A percentile compares a stretch with the other conserved stretches of the same genome.
phyloP scores from a whole-genome alignment of 2,113 vertebrate species.

The Uria aalge region DNA sequence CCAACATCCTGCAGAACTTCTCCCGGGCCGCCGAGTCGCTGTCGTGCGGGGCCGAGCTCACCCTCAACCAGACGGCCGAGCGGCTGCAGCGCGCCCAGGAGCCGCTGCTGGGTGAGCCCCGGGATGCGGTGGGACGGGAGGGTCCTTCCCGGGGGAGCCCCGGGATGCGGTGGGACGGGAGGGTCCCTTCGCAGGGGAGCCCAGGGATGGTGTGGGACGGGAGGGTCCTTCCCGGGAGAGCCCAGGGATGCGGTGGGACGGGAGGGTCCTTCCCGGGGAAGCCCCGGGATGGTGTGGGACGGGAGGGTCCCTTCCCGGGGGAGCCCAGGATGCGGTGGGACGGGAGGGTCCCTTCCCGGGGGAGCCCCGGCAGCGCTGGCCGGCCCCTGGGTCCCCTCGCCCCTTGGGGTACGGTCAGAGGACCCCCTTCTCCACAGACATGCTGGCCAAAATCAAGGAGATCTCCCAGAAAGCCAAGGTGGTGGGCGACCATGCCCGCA shows the following conservation, averaged over 20 bases:
- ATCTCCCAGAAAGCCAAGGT: constrained; percentile 77
- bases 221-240: neutral
- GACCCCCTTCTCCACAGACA: neutral
- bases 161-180: accelerated
- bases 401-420: accelerated
- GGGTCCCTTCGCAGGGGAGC: constrained; percentile 37
- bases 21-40: constrained; percentile 77
- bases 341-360: neutral
- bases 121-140: neutral
- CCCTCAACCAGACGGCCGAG: constrained; percentile 85
- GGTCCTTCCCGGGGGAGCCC: too few species aligned
- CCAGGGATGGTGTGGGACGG: accelerated
- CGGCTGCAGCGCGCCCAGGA: constrained; percentile 68
- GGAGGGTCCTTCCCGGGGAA: neutral
- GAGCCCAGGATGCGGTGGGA: neutral
- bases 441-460: constrained; percentile 75
- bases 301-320: neutral
- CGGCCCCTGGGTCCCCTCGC: neutral
- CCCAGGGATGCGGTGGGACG: too few species aligned
- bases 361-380: neutral
- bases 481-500: constrained; percentile 72
- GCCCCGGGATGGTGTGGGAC: neutral
- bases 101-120: constrained; percentile 82
- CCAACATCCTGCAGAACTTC: constrained; percentile 83
- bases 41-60: constrained; percentile 84